Base-by-base conservation (phyloP, 1,140 invertebrate genomes). In the Brachionus calyciflorus region DNA sequence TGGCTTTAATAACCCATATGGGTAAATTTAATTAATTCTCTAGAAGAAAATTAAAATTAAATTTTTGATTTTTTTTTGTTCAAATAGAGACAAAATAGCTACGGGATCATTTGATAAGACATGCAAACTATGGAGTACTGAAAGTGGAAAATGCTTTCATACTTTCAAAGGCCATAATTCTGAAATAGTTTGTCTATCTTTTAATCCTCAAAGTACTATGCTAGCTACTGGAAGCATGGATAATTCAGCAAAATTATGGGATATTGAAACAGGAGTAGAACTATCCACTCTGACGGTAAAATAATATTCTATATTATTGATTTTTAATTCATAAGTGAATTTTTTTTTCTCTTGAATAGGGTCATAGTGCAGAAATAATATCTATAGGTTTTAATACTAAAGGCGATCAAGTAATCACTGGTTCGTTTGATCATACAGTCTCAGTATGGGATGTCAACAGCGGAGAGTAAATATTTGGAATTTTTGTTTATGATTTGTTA, bases 51-150 rank as follows among this genome's bases (percentile, higher is more conserved):
- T n/a, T n/a, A n/a, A n/a, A n/a, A n/a, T n/a, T n/a, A n/a, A n/a
- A n/a, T n/a, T n/a, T 28, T 2, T 24, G 12, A 30, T 51, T 51
- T n/a, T 17, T 48, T 17, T 17, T 26, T 48, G 9, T 14, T 30
- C 48, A 49, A 1, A 3, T 6, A 92, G 91, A 55, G 89, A 91
- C 80, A 89, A 89, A 83, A 89, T 91, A 17, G 83, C 90, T 28
- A 92, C 91, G 0, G 90, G 90, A 37, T 91, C 91, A 0, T 92
- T 92, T 82, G 91, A 92, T 82, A 91, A 90, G 82, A 91, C 90
- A 0, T 89, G 89, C 26, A 89, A 87, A 78, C 83, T 92, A 57
- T 92, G 91, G 91, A 87, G 87, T 76, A 83, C 88, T 0, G 85
- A 85, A 69, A 89, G 87, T 0, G 91, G 89, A 0, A 88, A 90